Base-by-base conservation (phyloP, 2,797 vertebrate species). In the Xyrichtys novacula region DNA sequence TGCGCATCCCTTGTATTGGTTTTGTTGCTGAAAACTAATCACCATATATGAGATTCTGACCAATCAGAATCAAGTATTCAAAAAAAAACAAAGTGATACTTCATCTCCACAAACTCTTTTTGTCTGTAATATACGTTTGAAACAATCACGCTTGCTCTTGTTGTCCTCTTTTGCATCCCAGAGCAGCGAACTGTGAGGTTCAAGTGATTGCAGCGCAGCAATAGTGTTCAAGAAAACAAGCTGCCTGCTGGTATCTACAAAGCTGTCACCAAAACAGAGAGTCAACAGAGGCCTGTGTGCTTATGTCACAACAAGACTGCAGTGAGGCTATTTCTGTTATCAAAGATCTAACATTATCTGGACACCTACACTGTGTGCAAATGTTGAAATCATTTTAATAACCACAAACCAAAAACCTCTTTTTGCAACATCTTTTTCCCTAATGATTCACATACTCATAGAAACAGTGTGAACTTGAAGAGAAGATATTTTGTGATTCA, bases 111-210 rank as follows among this genome's bases (percentile, higher is more conserved):
- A 17, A n/a, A 19, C 6, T n/a, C n/a, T n/a, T 19, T 46, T 43
- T 47, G 17, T 44, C 23, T 22, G 43, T 47, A 31, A 15, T 50
- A 54, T 36, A 38, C 50, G n/a, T 10, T 46, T 40, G 22, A 59
- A 42, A 62, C 34, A 69, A 19, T n/a, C 15, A 34, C 7, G 52
- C 78, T 71, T 50, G 28, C 26, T 34, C 11, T 15, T 5, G 15
- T 50, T 69, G 16, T 42, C n/a, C 29, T 49, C 19, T 68, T 73
- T 63, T 75, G 43, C 16, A 49, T 54, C 20, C 44, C 57, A 48
- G 63, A 52, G 44, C 15, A 49, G 20, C 36, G n/a, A 47, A 65
- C 40, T 42, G 40, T 2, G 44, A 57, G 7, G 53, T 49, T 63
- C 34, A 50, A 63, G 38, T 71, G 40, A 65, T 44, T 52, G 12